phyloP scores from a whole-genome alignment of 2,888 invertebrate species.

The Caenorhabditis auriculariae region DNA sequence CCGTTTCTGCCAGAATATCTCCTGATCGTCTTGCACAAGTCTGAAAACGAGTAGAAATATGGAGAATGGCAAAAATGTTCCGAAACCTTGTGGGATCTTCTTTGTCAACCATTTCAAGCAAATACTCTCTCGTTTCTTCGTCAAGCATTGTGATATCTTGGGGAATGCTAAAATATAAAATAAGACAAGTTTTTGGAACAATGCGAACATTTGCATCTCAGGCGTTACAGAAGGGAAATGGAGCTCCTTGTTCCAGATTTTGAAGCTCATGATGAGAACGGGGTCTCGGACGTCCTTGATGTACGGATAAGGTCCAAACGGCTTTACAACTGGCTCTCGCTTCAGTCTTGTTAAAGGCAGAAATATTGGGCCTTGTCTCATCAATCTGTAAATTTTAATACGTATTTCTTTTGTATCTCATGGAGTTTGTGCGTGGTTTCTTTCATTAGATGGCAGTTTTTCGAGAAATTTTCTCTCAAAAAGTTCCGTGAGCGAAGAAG shows the following conservation, averaged over 20 bases:
- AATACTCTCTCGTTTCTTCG: conserved; percentile 62
- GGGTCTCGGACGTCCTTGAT: conserved; percentile 46
- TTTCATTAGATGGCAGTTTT: not conserved
- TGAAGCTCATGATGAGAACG: conserved; percentile 49
- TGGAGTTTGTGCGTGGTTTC: too few species aligned
- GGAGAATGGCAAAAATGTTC: not conserved
- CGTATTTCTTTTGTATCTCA: not conserved
- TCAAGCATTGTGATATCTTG: conserved; percentile 61
- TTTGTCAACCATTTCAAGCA: conserved; percentile 63
- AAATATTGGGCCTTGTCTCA: conserved; percentile 41
- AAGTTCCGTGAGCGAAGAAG: too few species aligned
- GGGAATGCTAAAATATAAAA: conserved; percentile 18
- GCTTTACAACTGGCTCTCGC: conserved; percentile 39
- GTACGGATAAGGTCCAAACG: conserved; percentile 55
- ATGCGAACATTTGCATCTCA: conserved; percentile 21
- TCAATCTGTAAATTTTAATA: conserved; percentile 16
- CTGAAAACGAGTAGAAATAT: conserved; percentile 31
- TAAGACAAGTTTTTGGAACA: too few species aligned
- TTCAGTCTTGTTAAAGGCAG: conserved; percentile 33
- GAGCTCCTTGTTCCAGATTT: conserved; percentile 47
- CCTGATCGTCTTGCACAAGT: conserved; percentile 64
- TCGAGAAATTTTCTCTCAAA: not conserved
- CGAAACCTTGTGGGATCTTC: conserved; percentile 41
- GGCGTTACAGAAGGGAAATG: conserved; percentile 43
- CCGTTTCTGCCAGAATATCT: conserved; percentile 66